Evolutionary conservation across 1,140 invertebrate species (phyloP).

Genomic region (Drosophila tropicalis): DNA sequence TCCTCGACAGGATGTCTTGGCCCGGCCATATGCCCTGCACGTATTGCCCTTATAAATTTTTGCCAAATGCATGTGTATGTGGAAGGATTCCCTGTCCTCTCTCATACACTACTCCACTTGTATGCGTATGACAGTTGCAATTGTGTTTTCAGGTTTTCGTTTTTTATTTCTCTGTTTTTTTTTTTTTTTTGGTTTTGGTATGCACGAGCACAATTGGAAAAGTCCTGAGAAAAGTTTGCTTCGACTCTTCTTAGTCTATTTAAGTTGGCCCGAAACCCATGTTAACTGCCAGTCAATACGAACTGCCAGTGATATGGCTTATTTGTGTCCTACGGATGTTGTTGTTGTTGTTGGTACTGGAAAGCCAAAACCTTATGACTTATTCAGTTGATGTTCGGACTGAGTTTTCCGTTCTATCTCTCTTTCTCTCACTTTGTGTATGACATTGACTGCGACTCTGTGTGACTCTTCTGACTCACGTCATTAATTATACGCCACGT

Average conservation of each 20-base stretch:
- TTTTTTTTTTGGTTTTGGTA: constrained; percentile 42
- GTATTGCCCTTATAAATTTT: constrained; percentile 79
- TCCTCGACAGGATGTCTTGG: constrained; percentile 73
- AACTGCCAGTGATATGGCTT: constrained; percentile 76
- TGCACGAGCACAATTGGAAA: constrained; percentile 70
- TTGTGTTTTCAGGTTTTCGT: constrained; percentile 44
- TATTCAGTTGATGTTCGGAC: constrained; percentile 69
- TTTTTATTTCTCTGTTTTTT: no score
- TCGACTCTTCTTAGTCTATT: constrained; percentile 2
- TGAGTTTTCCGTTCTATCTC: constrained; percentile 16
- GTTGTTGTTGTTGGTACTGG: constrained; percentile 17
- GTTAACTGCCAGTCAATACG: constrained; percentile 79
- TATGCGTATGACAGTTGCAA: constrained; percentile 72
- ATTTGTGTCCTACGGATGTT: constrained; percentile 62
- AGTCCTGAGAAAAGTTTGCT: constrained; percentile 54
- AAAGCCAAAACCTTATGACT: constrained; percentile 73
- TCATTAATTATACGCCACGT: constrained; percentile 79
- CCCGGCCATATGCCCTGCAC: constrained; percentile 72
- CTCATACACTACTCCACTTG: background rate
- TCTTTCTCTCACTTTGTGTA: background rate
- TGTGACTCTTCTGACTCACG: constrained; percentile 42
- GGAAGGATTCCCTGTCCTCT: constrained; percentile 16
- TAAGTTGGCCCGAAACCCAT: constrained; percentile 61
- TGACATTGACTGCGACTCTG: constrained; percentile 18
- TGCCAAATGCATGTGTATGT: constrained; percentile 58